These are phyloP conservation scores for Trichopria drosophilae DNA, from an alignment of 2,888 invertebrate species.

Conservation along the genomic window DNA sequence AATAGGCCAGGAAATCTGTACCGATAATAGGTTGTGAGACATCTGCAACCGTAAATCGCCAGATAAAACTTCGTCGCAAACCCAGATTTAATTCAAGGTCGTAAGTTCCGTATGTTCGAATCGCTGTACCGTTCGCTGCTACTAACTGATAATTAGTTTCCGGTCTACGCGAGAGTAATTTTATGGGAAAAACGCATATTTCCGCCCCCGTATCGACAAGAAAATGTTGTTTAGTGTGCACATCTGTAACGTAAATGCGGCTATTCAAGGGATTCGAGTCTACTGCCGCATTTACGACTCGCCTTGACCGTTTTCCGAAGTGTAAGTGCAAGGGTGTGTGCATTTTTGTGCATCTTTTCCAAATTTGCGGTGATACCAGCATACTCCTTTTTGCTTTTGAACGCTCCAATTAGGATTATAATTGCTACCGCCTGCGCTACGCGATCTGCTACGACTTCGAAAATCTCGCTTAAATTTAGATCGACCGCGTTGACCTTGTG, in stretches of 20 bases:
- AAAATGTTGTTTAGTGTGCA: too few species aligned
- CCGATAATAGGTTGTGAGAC: not conserved
- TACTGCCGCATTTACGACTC: slow-evolving; percentile 25
- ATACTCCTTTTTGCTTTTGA: too few species aligned
- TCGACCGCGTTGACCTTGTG: too few species aligned
- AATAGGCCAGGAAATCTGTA: slow-evolving; percentile 1
- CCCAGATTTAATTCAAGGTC: slow-evolving; percentile 15
- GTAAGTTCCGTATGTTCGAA: slow-evolving; percentile 19
- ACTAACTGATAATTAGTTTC: slow-evolving; percentile 10
- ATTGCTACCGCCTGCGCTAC: too few species aligned
- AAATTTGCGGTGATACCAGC: slow-evolving; percentile 24
- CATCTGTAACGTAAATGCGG: too few species aligned
- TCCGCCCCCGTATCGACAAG: not conserved
- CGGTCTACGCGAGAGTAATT: not conserved
- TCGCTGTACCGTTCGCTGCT: slow-evolving; percentile 27
- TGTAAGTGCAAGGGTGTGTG: too few species aligned
- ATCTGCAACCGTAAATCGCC: slow-evolving; percentile 26
- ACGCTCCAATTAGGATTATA: too few species aligned
- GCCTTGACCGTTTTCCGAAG: too few species aligned
- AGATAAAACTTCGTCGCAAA: slow-evolving; percentile 27
- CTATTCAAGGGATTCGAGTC: too few species aligned
- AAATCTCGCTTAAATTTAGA: too few species aligned
- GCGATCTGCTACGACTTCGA: too few species aligned
- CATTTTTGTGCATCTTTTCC: slow-evolving; percentile 19
- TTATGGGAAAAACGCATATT: slow-evolving; percentile 1